These are phyloP conservation scores for Rhea pennata DNA, from an alignment of 2,113 vertebrate genomes.

Conservation along the genomic window DNA sequence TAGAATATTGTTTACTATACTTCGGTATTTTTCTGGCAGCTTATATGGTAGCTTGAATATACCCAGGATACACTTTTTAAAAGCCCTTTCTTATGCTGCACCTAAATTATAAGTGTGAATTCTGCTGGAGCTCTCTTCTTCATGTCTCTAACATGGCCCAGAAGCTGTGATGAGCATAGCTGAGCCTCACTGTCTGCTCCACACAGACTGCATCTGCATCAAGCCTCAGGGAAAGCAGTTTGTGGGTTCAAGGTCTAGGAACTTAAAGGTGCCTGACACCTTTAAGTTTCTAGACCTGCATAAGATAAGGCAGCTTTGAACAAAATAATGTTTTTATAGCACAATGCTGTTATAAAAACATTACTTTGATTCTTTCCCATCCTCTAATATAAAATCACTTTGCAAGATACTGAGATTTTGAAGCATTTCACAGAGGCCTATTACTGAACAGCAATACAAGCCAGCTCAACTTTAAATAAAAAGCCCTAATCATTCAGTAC, in stretches of 20 bases:
- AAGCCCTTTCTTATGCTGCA: accelerated
- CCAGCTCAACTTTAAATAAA: neutral
- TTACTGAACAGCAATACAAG: neutral
- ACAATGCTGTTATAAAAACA: accelerated
- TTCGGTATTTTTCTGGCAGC: neutral
- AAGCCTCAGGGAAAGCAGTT: neutral
- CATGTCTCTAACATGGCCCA: neutral
- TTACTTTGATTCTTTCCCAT: neutral
- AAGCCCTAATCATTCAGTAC: neutral
- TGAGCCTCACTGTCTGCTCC: neutral
- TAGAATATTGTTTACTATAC: neutral
- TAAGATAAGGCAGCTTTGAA: too few relatives aligned
- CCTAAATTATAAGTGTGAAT: neutral
- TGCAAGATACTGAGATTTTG: neutral
- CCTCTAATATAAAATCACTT: neutral
- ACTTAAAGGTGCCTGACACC: too few relatives aligned
- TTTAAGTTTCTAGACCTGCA: accelerated
- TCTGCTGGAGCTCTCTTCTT: neutral
- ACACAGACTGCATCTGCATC: neutral
- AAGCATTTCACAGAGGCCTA: neutral
- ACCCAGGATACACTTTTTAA: neutral
- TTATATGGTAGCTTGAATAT: neutral
- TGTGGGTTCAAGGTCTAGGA: neutral
- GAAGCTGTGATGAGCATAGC: neutral
- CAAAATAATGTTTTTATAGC: too few relatives aligned